A percentile compares a stretch with the other conserved stretches of the same genome.
These are phyloP conservation scores for Azemiops feae DNA, from an alignment of 2,113 vertebrate species.

Conservation along the genomic window DNA sequence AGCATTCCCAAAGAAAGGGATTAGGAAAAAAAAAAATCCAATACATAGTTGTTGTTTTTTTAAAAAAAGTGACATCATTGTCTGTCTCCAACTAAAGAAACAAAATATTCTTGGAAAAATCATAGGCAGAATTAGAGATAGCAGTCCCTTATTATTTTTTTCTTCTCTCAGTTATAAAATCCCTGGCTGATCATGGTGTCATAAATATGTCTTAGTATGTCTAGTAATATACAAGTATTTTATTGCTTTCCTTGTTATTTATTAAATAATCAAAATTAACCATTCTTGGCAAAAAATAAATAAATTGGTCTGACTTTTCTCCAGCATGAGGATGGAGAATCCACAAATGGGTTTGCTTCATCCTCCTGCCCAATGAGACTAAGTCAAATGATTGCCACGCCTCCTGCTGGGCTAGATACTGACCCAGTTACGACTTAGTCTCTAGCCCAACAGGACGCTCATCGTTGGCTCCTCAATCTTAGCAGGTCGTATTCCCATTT, in stretches of 20 bases:
- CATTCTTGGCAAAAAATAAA: conserved; percentile 36
- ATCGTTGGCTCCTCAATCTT: too few relatives aligned
- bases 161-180: neutral
- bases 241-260: conserved; percentile 5
- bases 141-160: neutral
- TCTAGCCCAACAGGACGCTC: too few relatives aligned
- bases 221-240: neutral
- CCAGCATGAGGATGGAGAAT: too few relatives aligned
- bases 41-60: neutral
- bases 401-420: too few relatives aligned
- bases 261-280: conserved; percentile 3
- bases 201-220: neutral
- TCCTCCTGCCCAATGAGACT: too few relatives aligned
- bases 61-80: neutral
- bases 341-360: too few relatives aligned
- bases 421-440: too few relatives aligned
- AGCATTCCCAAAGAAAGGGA: neutral
- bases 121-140: neutral
- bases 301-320: conserved; percentile 43
- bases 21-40: neutral
- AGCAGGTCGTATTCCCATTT: too few relatives aligned
- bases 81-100: neutral
- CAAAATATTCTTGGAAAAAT: neutral
- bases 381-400: too few relatives aligned
- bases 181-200: neutral